phyloP scores from a whole-genome alignment of 2,797 vertebrate genomes.

The Xyrichtys novacula region DNA sequence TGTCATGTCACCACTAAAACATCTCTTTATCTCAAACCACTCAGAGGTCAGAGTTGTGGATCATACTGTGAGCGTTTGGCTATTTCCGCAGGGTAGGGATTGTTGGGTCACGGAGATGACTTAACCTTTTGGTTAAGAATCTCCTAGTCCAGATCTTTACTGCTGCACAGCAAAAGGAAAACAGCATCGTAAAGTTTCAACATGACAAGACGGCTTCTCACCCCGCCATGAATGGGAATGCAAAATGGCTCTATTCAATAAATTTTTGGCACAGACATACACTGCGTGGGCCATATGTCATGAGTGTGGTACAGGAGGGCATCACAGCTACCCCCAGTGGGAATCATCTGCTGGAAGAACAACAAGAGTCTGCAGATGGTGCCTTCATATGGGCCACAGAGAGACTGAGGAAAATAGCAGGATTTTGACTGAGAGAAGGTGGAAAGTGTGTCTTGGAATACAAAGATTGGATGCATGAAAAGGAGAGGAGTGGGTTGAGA shows the following conservation, averaged over 20 bases:
- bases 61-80: conserved; percentile 15
- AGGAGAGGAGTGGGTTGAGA: background rate
- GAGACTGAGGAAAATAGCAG: background rate
- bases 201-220: background rate
- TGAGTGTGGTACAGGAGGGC: conserved; percentile 27
- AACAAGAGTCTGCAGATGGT: conserved; percentile 19
- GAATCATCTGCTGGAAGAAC: conserved; percentile 44
- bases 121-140: conserved; percentile 10
- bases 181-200: conserved; percentile 37
- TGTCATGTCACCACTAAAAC: background rate
- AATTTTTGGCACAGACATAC: conserved; percentile 15
- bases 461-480: background rate
- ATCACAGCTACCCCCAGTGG: conserved; percentile 29
- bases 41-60: conserved; percentile 13
- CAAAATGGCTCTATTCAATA: conserved; percentile 30
- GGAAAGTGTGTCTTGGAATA: conserved; percentile 10
- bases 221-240: background rate
- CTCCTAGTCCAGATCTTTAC: conserved; percentile 26
- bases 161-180: conserved; percentile 29
- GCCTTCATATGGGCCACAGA: conserved; percentile 25
- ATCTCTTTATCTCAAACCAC: conserved; percentile 17
- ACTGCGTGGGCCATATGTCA: conserved; percentile 25
- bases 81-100: background rate
- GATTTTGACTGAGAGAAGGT: conserved; percentile 12
- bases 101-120: conserved; percentile 1